Evolutionary conservation across 1,140 invertebrate species (phyloP).

Genomic region (Drosophila bipectinata): DNA sequence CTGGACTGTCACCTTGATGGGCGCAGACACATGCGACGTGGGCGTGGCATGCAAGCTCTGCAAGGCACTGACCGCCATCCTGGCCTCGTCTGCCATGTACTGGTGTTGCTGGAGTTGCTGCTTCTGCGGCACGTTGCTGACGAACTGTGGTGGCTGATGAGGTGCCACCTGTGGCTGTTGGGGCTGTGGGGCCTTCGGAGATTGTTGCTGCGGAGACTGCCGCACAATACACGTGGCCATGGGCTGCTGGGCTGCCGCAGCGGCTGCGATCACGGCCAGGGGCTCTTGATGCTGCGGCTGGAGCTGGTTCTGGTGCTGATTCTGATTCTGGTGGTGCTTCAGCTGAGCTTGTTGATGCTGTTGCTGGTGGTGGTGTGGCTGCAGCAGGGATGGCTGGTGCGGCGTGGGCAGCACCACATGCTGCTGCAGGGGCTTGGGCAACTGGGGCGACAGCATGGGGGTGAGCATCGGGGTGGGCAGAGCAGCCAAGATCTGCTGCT

Average conservation of each 20-base stretch:
- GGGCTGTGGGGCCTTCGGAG: conserved; percentile 20
- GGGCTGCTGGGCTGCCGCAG: conserved; percentile 49
- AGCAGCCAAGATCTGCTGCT: conserved; percentile 61
- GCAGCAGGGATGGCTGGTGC: conserved; percentile 42
- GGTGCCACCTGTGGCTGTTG: conserved; percentile 25
- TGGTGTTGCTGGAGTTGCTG: conserved; percentile 37
- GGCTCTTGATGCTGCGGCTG: conserved; percentile 58
- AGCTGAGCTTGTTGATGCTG: conserved; percentile 26
- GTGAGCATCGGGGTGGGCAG: conserved; percentile 69
- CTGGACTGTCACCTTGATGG: conserved; percentile 33
- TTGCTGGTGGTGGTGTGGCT: conserved; percentile 18
- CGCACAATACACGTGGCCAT: conserved; percentile 55
- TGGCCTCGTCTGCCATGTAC: conserved; percentile 65
- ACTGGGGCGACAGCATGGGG: conserved; percentile 59
- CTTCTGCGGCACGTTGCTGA: conserved; percentile 9
- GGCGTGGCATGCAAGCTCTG: conserved; percentile 66
- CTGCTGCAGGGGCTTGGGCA: conserved; percentile 28
- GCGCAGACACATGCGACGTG: conserved; percentile 42
- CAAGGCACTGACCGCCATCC: conserved; percentile 67
- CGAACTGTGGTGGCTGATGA: conserved; percentile 29
- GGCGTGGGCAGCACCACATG: conserved; percentile 13
- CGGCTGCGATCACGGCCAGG: conserved; percentile 62
- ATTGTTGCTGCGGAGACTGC: conserved; percentile 38
- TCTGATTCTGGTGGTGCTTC: neutral
- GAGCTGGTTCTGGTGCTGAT: neutral